Evolutionary conservation across 2,113 vertebrate genomes (phyloP), one percentile per base, ranked within the genome.

Genomic region (Pholis gunnellus): DNA sequence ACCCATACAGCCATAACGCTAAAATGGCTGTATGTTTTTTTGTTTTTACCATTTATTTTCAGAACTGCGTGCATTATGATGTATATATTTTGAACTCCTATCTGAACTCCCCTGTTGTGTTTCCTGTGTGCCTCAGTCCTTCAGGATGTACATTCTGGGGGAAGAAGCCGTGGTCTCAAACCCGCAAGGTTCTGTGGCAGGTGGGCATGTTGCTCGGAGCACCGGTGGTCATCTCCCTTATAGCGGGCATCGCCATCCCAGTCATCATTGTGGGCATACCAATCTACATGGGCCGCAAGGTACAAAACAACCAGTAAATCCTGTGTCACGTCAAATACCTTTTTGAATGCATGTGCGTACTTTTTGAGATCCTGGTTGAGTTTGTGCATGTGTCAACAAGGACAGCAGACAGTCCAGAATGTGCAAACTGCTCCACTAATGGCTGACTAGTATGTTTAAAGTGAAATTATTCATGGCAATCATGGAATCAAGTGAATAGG

Each of bases 111-210:
- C 5, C 14, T 25, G 1, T 44, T 61, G 4, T 81, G 9, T 66
- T 13, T 56, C 36, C 22, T 74, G 22, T 71, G 56, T 88, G 38
- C 86, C 66, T 89, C 92, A 97, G 96, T 93, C 97, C 97, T 77
- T 97, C 97, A 74, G 97, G 97, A 85, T 97, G 97, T 88, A 97
- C 97, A 4, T 97, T 97, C 90, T 97, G 96, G 97, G 97, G 96
- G 68, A 97, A 97, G 94, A 96, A 96, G 93, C 96, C 96, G 0
- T 97, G 97, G 96, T 97, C 96, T 5, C 94, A 95, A 88, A 97
- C 95, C 31, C 92, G 95, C 72, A 97, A 96, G 91, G 94, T 96
- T 84, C 93, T 97, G 44, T 97, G 97, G 96, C 97, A 97, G 93
- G 96, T 97, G 93, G 96, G 96, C 89, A 96, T 96, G 96, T 93